Conservation (phyloP, 2,797 vertebrate genomes). For the Anisognathus igniventris region DNA sequence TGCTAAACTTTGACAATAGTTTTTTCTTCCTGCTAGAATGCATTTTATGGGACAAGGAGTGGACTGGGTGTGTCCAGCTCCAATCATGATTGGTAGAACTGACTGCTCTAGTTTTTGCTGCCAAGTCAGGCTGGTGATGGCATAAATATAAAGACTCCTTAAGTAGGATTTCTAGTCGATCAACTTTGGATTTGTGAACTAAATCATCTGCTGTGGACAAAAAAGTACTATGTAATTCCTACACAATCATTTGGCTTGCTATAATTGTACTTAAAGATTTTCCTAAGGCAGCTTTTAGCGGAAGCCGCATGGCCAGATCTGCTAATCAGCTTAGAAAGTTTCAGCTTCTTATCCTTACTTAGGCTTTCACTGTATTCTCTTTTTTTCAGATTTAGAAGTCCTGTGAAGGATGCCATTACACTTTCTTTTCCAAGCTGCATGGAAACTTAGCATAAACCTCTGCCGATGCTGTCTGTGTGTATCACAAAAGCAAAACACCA, state of each 20-base stretch:
- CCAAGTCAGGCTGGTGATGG: neutral
- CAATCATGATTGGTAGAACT: neutral
- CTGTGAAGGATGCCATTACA: neutral
- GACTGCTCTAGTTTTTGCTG: neutral
- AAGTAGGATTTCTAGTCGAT: conserved; percentile 17
- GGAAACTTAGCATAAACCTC: neutral
- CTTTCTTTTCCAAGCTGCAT: neutral
- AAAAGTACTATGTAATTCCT: conserved; percentile 14
- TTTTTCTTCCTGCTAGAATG: neutral
- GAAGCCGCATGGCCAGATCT: neutral
- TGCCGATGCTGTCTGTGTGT: neutral
- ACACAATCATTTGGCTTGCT: neutral
- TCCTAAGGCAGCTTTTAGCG: conserved; percentile 26
- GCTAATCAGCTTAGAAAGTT: conserved; percentile 44
- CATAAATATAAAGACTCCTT: neutral
- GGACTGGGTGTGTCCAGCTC: neutral
- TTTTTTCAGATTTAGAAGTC: neutral
- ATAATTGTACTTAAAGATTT: conserved; percentile 7
- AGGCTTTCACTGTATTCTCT: neutral
- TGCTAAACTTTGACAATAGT: neutral
- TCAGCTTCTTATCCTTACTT: conserved; percentile 4
- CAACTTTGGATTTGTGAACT: conserved; percentile 7
- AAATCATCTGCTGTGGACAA: conserved; percentile 16
- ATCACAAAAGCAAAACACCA: neutral
- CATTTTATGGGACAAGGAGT: neutral